Evolutionary conservation across 2,888 invertebrate genomes (phyloP).

Genomic region (Euclidia mi): DNA sequence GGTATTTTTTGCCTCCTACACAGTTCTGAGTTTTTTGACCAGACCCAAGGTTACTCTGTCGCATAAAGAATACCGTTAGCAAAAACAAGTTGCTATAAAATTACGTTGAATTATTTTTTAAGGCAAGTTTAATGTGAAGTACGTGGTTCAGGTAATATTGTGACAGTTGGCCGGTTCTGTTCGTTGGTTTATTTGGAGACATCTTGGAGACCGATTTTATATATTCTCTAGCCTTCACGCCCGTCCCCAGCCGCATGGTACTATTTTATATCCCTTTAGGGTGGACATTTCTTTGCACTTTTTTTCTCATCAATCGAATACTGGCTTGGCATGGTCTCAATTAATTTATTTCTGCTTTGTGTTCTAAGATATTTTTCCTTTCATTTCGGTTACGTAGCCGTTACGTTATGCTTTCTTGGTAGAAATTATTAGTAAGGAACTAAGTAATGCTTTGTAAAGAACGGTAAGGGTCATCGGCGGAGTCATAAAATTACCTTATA

Average conservation of each 20-base stretch:
- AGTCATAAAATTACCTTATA: no score
- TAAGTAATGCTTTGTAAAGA: no score
- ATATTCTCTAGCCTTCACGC: neutral
- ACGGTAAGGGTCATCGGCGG: no score
- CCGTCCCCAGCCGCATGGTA: no score
- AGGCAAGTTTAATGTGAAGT: slow-evolving; percentile 31
- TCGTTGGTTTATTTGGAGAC: neutral
- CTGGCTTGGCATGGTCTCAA: no score
- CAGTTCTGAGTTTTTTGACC: slow-evolving; percentile 48
- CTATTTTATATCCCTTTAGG: no score
- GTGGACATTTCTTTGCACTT: neutral
- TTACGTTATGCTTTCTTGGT: no score
- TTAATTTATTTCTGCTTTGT: no score
- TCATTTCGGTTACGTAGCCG: no score
- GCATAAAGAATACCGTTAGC: slow-evolving; percentile 44
- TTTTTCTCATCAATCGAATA: no score
- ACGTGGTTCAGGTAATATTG: slow-evolving; percentile 31
- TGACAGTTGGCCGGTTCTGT: neutral
- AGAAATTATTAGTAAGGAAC: no score
- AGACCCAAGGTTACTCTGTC: slow-evolving; percentile 43
- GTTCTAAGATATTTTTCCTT: no score
- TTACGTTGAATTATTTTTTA: slow-evolving; percentile 42
- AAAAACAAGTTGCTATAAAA: slow-evolving; percentile 37
- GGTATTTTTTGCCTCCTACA: slow-evolving; percentile 37
- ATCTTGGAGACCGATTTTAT: neutral